Conservation (phyloP, 2,797 vertebrate genomes). For the Pelobates cultripes region DNA sequence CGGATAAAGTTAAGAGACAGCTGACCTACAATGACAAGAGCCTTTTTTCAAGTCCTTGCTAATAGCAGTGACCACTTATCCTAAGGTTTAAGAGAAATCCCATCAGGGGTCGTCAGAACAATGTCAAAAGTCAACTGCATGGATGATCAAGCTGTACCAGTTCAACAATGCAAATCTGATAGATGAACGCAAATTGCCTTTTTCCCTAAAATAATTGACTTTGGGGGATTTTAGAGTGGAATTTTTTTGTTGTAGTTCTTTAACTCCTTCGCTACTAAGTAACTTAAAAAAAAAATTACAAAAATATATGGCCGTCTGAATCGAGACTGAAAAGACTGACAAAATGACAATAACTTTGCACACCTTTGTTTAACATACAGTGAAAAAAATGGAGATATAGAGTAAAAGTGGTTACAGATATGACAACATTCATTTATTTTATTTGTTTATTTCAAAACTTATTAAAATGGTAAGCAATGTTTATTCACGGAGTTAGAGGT, state of each 20-base stretch:
- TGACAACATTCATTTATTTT: too few species aligned
- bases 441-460: too few species aligned
- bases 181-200: neutral
- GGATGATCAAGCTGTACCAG: constrained; percentile 53
- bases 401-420: too few species aligned
- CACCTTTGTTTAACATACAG: too few species aligned
- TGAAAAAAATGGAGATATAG: too few species aligned
- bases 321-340: too few species aligned
- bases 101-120: constrained; percentile 63
- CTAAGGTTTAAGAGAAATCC: constrained; percentile 67
- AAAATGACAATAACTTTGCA: too few species aligned
- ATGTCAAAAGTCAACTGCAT: constrained; percentile 63
- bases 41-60: constrained; percentile 70
- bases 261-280: neutral
- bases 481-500: too few species aligned
- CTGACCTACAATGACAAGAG: constrained; percentile 68
- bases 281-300: too few species aligned
- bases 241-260: neutral
- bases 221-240: neutral
- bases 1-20: constrained; percentile 68
- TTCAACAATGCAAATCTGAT: neutral
- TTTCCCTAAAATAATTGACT: neutral
- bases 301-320: too few species aligned
- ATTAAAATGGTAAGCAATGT: too few species aligned
- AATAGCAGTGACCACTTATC: constrained; percentile 71